A percentile compares a stretch with the other conserved stretches of the same genome.
Evolutionary conservation across 1,140 invertebrate species (phyloP).

Genomic region (Radopholus similis): DNA sequence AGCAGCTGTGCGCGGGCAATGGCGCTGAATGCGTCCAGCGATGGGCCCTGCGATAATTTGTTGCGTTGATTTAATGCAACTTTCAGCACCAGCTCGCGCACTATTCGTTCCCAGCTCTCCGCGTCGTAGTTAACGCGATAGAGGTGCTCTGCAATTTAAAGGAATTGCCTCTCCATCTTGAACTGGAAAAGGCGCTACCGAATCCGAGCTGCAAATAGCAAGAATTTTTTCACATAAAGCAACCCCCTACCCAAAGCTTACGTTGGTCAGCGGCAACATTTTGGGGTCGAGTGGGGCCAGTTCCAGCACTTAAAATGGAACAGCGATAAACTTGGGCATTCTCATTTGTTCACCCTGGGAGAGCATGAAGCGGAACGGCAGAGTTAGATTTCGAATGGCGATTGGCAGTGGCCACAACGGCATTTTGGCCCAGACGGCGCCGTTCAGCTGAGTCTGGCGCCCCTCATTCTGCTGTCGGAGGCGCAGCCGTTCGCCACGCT

Average conservation of each 20-base stretch:
- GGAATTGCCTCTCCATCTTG: neutral
- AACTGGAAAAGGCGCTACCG: neutral
- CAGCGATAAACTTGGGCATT: neutral
- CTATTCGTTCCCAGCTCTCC: conserved; percentile 25
- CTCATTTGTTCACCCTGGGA: conserved; percentile 25
- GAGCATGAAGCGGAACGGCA: conserved; percentile 40
- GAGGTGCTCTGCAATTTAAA: conserved; percentile 13
- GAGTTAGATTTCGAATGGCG: conserved; percentile 32
- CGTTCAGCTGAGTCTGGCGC: conserved; percentile 21
- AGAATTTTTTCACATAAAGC: neutral
- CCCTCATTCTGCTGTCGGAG: conserved; percentile 26
- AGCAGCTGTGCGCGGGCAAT: conserved; percentile 19
- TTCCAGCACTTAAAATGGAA: conserved; percentile 22
- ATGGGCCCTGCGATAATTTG: too few relatives aligned
- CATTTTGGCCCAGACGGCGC: conserved; percentile 18
- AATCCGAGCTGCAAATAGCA: neutral
- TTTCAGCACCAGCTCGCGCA: conserved; percentile 13
- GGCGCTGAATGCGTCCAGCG: neutral
- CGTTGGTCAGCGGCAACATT: conserved; percentile 23
- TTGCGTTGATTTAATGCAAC: too few relatives aligned
- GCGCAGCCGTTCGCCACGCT: conserved; percentile 25
- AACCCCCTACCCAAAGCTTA: conserved; percentile 5
- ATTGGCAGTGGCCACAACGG: conserved; percentile 41
- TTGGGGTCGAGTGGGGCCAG: conserved; percentile 25
- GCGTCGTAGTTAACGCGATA: conserved; percentile 32